Percentiles rank a stretch among this genome's conserved stretches.
Conservation (phyloP, 2,113 vertebrate genomes). For the Brachypodius melanocephalos region DNA sequence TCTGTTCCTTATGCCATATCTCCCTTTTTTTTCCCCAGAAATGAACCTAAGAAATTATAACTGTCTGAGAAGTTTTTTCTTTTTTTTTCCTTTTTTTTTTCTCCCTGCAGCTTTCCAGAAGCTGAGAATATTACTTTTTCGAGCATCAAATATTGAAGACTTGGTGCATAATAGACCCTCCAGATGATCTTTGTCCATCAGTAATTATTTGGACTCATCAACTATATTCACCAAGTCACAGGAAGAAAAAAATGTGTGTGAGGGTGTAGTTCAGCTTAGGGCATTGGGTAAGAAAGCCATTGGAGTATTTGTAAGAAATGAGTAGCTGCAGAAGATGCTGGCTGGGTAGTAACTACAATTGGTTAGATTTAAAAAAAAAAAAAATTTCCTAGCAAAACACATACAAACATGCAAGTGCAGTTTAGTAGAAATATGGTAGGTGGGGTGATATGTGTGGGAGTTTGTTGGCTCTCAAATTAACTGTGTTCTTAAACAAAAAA, state of each 20-base stretch:
- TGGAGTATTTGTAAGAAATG: background rate
- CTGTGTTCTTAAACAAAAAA: background rate
- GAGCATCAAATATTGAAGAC: background rate
- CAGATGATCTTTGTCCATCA: background rate
- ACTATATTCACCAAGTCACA: background rate
- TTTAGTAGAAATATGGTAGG: background rate
- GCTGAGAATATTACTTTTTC: background rate
- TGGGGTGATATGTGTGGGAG: background rate
- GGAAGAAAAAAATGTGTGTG: background rate
- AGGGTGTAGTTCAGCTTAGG: background rate
- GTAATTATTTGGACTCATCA: background rate
- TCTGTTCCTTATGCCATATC: background rate
- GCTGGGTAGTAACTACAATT: background rate
- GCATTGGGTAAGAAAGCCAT: background rate
- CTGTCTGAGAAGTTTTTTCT: background rate
- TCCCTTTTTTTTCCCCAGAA: background rate
- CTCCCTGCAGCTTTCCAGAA: background rate
- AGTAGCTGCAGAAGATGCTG: background rate
- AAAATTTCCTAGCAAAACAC: background rate
- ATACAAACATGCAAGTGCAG: accelerated
- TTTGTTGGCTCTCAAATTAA: background rate
- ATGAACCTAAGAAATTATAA: background rate
- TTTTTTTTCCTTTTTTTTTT: no score
- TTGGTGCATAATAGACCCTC: background rate
- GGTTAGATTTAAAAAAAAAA: no score